phyloP scores from a whole-genome alignment of 1,140 invertebrate species.

The Euura saliciscinereae region DNA sequence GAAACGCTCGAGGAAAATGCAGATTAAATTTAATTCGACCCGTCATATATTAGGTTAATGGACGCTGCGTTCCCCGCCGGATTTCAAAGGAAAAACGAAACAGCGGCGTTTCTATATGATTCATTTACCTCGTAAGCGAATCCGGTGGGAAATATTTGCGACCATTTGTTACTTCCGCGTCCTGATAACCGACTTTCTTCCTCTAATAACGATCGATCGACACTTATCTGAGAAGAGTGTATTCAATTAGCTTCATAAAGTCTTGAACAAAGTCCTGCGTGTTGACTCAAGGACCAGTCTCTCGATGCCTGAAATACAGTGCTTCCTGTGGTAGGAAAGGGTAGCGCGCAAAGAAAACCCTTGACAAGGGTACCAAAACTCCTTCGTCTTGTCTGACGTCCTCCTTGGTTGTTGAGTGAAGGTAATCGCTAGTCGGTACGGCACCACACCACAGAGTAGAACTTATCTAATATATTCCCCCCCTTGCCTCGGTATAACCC shows the following conservation, averaged over 20 bases:
- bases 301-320: neutral
- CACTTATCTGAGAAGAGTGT: neutral
- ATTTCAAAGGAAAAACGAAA: too few relatives aligned
- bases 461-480: conserved; percentile 46
- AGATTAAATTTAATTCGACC: neutral
- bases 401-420: conserved; percentile 13
- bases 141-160: too few relatives aligned
- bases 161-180: too few relatives aligned
- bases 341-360: conserved; percentile 36
- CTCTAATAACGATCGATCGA: neutral
- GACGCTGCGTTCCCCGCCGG: neutral
- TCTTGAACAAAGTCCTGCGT: conserved; percentile 46
- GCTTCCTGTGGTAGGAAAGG: conserved; percentile 25
- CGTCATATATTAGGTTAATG: neutral
- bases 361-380: conserved; percentile 32
- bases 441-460: conserved; percentile 38
- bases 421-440: conserved; percentile 35
- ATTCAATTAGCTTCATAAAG: conserved; percentile 53
- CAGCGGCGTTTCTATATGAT: too few relatives aligned
- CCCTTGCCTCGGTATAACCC: conserved; percentile 16
- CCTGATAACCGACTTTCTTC: too few relatives aligned
- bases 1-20: neutral
- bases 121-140: too few relatives aligned
- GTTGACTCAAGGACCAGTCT: neutral
- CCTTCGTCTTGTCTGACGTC: conserved; percentile 18